phyloP scores from a whole-genome alignment of 2,888 invertebrate genomes.

The Gastrophysa polygoni region DNA sequence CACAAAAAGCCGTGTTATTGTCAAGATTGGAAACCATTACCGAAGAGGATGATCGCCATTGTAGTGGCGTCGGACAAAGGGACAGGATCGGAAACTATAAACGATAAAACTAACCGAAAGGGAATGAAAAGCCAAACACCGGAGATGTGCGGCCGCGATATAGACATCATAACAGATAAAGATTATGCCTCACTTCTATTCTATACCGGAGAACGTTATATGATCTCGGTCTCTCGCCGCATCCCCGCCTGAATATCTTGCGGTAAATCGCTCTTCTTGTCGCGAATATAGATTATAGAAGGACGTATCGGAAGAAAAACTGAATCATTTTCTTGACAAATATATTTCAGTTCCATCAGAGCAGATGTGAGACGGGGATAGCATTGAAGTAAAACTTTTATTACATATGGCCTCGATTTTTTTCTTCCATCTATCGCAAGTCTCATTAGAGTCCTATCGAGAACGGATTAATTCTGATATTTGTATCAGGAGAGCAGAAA shows the following conservation, averaged over 20 bases:
- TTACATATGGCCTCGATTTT: too few relatives aligned
- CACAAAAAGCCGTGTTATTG: constrained; percentile 27
- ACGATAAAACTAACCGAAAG: constrained; percentile 57
- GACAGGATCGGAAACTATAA: constrained; percentile 54
- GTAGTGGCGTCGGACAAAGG: constrained; percentile 48
- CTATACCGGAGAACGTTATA: constrained; percentile 22
- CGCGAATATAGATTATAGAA: not conserved
- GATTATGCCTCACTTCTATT: constrained; percentile 46
- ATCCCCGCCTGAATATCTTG: not conserved
- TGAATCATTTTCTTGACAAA: too few relatives aligned
- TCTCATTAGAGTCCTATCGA: too few relatives aligned
- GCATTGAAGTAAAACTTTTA: too few relatives aligned
- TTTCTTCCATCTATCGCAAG: too few relatives aligned
- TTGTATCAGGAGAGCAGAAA: too few relatives aligned
- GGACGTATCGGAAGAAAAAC: not conserved
- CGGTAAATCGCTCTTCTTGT: not conserved
- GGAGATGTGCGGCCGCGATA: constrained; percentile 32
- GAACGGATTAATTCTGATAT: too few relatives aligned
- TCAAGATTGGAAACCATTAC: constrained; percentile 35
- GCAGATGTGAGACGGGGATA: too few relatives aligned
- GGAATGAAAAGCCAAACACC: constrained; percentile 50
- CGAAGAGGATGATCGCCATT: constrained; percentile 33
- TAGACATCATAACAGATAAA: constrained; percentile 54
- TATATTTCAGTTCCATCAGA: too few relatives aligned
- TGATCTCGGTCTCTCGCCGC: not conserved